phyloP scores from a whole-genome alignment of 37 sponge, comb jelly and placozoan species.

The Tethya wilhelma region DNA sequence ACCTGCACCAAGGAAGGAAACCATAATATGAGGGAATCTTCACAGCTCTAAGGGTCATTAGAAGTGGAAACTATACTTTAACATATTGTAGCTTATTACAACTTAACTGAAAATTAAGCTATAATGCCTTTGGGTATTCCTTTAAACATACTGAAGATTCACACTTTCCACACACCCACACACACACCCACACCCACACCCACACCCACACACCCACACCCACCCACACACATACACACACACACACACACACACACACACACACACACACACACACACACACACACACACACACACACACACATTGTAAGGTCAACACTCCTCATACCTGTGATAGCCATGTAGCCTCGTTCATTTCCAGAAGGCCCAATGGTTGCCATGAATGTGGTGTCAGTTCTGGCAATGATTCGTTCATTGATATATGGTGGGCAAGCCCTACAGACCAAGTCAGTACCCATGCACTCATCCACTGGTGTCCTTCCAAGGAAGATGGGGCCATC shows the following conservation, averaged over 20 bases:
- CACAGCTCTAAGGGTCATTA: no score
- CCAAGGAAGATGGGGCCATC: constrained; percentile 22
- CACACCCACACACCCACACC: neutral
- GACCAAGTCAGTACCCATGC: neutral
- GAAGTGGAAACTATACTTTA: no score
- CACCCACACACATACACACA: neutral
- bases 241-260: neutral
- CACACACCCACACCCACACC: neutral
- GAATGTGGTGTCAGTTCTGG: constrained; percentile 25
- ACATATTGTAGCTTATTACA: no score
- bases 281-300: neutral
- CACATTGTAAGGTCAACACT: neutral
- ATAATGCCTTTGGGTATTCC: no score
- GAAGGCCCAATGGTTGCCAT: constrained; percentile 60
- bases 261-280: neutral
- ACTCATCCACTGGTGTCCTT: neutral
- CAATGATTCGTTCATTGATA: neutral
- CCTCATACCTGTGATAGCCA: constrained; percentile 59
- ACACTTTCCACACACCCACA: neutral
- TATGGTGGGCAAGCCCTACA: constrained; percentile 7
- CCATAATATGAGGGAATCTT: no score
- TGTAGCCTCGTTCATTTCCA: constrained; percentile 46
- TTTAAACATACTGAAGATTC: no score
- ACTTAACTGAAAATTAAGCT: no score
- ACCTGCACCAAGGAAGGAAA: constrained; percentile 36